Evolutionary conservation across 2,113 vertebrate species (phyloP).

Genomic region (Ceuthmochares aereus): DNA sequence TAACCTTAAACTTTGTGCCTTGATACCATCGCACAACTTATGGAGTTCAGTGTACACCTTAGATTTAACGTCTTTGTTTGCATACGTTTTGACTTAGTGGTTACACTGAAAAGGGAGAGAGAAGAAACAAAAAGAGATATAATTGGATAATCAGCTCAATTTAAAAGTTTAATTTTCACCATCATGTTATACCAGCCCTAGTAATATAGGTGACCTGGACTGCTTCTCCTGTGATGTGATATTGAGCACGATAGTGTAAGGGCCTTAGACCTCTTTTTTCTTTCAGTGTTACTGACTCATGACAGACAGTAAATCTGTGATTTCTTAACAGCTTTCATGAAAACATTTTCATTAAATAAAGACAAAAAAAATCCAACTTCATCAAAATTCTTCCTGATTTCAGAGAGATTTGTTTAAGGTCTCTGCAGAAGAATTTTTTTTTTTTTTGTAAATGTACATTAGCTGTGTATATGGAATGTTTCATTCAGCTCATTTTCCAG

Average conservation of each 20-base stretch:
- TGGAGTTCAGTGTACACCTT: background rate
- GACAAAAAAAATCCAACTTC: background rate
- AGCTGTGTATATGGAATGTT: background rate
- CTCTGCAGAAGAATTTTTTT: background rate
- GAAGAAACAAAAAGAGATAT: background rate
- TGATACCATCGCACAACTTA: background rate
- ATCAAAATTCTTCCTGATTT: background rate
- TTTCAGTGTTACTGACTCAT: background rate
- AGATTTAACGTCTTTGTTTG: background rate
- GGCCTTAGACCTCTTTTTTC: background rate
- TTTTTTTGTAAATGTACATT: background rate
- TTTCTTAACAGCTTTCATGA: background rate
- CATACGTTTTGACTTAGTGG: background rate
- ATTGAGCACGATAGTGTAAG: background rate
- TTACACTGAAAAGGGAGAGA: background rate
- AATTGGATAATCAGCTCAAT: background rate
- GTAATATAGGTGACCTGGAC: background rate
- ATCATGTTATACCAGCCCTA: background rate
- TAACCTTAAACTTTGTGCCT: background rate
- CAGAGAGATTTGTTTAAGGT: background rate
- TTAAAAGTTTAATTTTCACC: background rate
- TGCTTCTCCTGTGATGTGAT: background rate
- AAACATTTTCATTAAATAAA: background rate
- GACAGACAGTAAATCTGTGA: background rate
- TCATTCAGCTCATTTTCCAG: background rate